Evolutionary conservation across 2,888 invertebrate species (phyloP).

Genomic region (Andrena hattorfiana): DNA sequence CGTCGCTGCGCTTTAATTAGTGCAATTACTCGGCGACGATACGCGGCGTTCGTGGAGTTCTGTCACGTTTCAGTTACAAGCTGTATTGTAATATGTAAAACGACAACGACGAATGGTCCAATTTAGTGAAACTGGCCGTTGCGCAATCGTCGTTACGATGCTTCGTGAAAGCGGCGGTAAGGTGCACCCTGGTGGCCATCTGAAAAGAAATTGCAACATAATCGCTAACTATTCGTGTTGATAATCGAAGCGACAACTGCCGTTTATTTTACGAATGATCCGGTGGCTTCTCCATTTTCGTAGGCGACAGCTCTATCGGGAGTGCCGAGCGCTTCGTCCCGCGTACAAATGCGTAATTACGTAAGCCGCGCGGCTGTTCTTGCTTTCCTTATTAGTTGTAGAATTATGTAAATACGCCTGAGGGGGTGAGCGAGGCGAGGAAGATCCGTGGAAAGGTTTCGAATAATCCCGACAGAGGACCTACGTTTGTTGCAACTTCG

Average conservation of each 20-base stretch:
- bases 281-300: not conserved
- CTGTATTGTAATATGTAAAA: slow-evolving; percentile 41
- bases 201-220: slow-evolving; percentile 28
- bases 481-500: not conserved
- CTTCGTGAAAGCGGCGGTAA: slow-evolving; percentile 58
- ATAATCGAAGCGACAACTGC: slow-evolving; percentile 11
- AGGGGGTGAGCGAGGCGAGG: not conserved
- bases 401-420: slow-evolving; percentile 5
- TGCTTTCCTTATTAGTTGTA: slow-evolving; percentile 14
- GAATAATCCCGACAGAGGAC: too few species aligned
- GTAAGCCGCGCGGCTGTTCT: slow-evolving; percentile 6
- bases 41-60: not conserved
- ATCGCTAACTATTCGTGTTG: not conserved
- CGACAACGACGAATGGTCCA: slow-evolving; percentile 45
- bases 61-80: slow-evolving; percentile 7
- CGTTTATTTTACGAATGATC: not conserved
- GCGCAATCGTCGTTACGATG: slow-evolving; percentile 55
- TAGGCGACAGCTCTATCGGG: not conserved
- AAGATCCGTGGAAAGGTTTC: not conserved
- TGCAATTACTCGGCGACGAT: not conserved
- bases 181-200: slow-evolving; percentile 31
- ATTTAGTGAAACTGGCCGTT: slow-evolving; percentile 67
- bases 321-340: not conserved
- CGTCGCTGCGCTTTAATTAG: slow-evolving; percentile 9
- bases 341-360: slow-evolving; percentile 31